Evolutionary conservation across 2,797 vertebrate species (phyloP).

Genomic region (Tragopan temminckii): DNA sequence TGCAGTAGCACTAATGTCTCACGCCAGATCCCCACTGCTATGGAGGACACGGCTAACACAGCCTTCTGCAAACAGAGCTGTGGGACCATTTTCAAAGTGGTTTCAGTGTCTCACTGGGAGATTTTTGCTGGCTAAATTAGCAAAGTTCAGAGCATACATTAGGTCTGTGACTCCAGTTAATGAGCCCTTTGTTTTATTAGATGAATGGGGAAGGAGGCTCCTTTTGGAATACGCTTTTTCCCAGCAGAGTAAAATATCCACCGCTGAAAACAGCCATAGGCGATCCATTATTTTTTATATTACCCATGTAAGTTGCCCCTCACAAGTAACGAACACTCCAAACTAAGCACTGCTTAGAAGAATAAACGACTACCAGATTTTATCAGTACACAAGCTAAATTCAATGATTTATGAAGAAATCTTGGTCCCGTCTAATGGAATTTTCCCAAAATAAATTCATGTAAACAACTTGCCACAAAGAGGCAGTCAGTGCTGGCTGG

Average conservation of each 20-base stretch:
- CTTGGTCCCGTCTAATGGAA: constrained; percentile 91
- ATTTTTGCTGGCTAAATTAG: constrained; percentile 60
- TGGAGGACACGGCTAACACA: not conserved
- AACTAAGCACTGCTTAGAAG: constrained; percentile 80
- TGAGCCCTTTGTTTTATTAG: constrained; percentile 53
- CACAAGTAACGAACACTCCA: constrained; percentile 65
- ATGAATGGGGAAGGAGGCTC: constrained; percentile 22
- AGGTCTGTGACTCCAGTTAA: constrained; percentile 55
- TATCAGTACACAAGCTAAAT: constrained; percentile 94
- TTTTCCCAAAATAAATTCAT: constrained; percentile 98
- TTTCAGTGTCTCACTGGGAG: constrained; percentile 37
- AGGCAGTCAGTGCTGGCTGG: constrained; percentile 91
- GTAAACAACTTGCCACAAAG: constrained; percentile 95
- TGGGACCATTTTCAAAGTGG: constrained; percentile 32
- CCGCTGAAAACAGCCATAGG: constrained; percentile 45
- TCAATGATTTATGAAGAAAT: constrained; percentile 93
- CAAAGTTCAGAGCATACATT: constrained; percentile 57
- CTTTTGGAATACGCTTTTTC: constrained; percentile 55
- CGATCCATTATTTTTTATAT: constrained; percentile 43
- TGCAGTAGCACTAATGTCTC: not conserved
- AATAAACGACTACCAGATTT: constrained; percentile 88
- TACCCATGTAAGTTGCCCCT: constrained; percentile 54
- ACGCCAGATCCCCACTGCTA: constrained; percentile 12
- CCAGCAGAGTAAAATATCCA: constrained; percentile 49
- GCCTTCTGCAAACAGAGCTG: constrained; percentile 23